Evolutionary conservation across 2,797 vertebrate species (phyloP).

Genomic region (Malacoraja senta): DNA sequence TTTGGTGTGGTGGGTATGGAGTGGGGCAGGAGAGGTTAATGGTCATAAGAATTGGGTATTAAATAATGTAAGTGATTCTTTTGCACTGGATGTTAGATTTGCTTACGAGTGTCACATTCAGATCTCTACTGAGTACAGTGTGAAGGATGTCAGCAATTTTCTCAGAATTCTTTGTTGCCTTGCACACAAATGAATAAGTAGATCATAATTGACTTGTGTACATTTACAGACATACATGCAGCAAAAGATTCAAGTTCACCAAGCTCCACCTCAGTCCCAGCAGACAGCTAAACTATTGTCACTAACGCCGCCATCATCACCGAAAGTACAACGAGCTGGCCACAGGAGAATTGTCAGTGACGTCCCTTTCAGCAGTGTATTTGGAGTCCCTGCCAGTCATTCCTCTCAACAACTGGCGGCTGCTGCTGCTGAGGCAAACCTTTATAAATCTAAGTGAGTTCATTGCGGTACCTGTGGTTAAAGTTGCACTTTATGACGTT

Average conservation of each 20-base stretch:
- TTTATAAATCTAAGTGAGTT: slow-evolving; percentile 37
- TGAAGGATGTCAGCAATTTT: background rate
- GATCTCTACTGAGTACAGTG: background rate
- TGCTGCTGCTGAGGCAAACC: slow-evolving; percentile 80
- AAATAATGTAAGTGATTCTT: background rate
- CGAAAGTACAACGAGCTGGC: slow-evolving; percentile 81
- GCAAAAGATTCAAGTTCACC: slow-evolving; percentile 33
- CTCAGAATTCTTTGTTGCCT: background rate
- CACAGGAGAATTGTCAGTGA: slow-evolving; percentile 93
- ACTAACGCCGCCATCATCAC: slow-evolving; percentile 91
- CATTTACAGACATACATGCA: background rate
- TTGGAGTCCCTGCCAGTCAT: slow-evolving; percentile 92
- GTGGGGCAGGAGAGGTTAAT: too few species aligned
- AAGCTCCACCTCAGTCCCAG: slow-evolving; percentile 34
- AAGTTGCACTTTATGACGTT: background rate
- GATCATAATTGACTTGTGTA: slow-evolving; percentile 11
- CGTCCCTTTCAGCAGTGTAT: slow-evolving; percentile 89
- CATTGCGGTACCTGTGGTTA: background rate
- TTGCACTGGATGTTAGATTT: background rate
- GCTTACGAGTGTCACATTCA: background rate
- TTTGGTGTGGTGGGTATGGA: too few species aligned
- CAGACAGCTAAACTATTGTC: slow-evolving; percentile 68
- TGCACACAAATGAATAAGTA: background rate
- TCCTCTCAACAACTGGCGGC: slow-evolving; percentile 92
- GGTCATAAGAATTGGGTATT: background rate